phyloP scores from a whole-genome alignment of 1,140 invertebrate genomes.

The Teleopsis dalmanni region DNA sequence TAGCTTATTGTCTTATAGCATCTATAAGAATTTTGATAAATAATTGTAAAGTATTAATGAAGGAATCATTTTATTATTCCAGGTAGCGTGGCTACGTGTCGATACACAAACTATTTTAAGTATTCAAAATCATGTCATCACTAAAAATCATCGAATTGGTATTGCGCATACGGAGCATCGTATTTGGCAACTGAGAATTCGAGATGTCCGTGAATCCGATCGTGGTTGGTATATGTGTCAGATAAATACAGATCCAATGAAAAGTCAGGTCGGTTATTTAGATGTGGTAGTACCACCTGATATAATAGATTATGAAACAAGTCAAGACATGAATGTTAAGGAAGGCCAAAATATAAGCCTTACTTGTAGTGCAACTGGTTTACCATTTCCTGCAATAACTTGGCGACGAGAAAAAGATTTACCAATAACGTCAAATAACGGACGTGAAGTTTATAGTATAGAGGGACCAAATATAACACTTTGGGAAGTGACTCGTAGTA shows the following conservation, averaged over 20 bases:
- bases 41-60: not conserved
- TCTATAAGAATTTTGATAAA: not conserved
- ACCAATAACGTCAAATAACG: constrained; percentile 41
- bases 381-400: constrained; percentile 57
- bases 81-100: constrained; percentile 84
- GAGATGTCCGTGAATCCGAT: constrained; percentile 69
- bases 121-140: constrained; percentile 80
- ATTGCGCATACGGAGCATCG: constrained; percentile 73
- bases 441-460: constrained; percentile 33
- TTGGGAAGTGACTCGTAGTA: constrained; percentile 37
- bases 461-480: constrained; percentile 44
- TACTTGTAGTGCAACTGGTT: constrained; percentile 64
- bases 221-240: constrained; percentile 82
- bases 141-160: constrained; percentile 76
- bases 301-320: constrained; percentile 66
- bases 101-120: constrained; percentile 88
- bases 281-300: constrained; percentile 79
- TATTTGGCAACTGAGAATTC: constrained; percentile 78
- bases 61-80: not conserved
- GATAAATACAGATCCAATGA: constrained; percentile 89
- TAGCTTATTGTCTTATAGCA: not conserved
- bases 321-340: constrained; percentile 61
- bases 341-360: constrained; percentile 70
- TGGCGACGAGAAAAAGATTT: constrained; percentile 61
- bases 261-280: constrained; percentile 77